Conservation (phyloP, 2,888 invertebrate genomes). For the Apamea sordens region DNA sequence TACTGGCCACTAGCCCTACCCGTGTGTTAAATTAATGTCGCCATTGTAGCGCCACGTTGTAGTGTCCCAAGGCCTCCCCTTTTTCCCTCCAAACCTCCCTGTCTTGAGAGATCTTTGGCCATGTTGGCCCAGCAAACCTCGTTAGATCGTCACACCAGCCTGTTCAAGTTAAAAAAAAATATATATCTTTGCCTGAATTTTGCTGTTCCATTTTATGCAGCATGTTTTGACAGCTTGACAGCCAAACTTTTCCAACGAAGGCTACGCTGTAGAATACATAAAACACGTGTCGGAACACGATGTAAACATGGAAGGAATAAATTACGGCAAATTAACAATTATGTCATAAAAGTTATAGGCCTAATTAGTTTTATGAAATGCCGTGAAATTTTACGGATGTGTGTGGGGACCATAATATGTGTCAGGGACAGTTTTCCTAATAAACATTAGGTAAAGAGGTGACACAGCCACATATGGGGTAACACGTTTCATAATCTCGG, state of each 20-base stretch:
- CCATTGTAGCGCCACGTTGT: too few species aligned
- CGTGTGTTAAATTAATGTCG: too few species aligned
- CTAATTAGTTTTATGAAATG: slow-evolving; percentile 34
- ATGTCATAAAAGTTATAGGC: slow-evolving; percentile 21
- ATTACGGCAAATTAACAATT: slow-evolving; percentile 33
- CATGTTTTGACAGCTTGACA: slow-evolving; percentile 34
- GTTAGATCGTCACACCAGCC: too few species aligned
- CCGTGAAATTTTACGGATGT: slow-evolving; percentile 4
- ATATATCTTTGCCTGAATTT: neutral
- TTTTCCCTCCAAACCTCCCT: too few species aligned
- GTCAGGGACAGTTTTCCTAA: slow-evolving; percentile 14
- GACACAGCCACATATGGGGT: slow-evolving; percentile 17
- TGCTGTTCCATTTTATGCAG: neutral
- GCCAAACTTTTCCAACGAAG: neutral
- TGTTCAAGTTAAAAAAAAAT: neutral
- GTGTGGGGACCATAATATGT: neutral
- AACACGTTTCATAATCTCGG: slow-evolving; percentile 33
- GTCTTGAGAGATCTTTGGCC: too few species aligned
- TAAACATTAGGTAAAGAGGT: slow-evolving; percentile 27
- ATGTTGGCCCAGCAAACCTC: too few species aligned
- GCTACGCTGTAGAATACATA: neutral
- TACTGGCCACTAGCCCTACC: too few species aligned
- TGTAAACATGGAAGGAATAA: slow-evolving; percentile 24
- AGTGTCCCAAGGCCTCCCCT: too few species aligned
- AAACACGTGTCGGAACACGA: neutral